Evolutionary conservation across 92 coral and sea anemone species (phyloP).

Genomic region (Umimayanthus kanabou): DNA sequence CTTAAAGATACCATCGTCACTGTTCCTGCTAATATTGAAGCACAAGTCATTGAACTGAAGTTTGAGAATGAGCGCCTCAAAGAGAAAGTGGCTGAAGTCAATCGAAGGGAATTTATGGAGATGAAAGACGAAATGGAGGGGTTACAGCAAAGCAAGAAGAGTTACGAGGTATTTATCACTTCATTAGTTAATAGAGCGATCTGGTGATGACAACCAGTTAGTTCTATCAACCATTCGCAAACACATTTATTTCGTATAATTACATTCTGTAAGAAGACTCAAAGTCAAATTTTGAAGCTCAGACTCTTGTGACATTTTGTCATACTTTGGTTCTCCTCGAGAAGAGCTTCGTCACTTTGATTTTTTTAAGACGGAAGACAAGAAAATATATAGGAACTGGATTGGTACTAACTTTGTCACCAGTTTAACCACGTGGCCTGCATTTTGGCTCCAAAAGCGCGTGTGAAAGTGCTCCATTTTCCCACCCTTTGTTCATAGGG

Average conservation of each 20-base stretch:
- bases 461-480: not conserved
- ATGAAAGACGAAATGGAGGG: constrained; percentile 67
- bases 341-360: no score
- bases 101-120: constrained; percentile 59
- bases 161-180: constrained; percentile 63
- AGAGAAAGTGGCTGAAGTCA: constrained; percentile 57
- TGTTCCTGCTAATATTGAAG: constrained; percentile 56
- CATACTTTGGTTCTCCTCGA: no score
- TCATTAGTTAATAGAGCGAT: no score
- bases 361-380: no score
- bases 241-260: no score
- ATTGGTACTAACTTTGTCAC: not conserved
- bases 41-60: constrained; percentile 73
- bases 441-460: not conserved
- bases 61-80: constrained; percentile 61
- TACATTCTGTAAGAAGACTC: not conserved
- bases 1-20: not conserved
- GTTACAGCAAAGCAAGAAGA: constrained; percentile 53
- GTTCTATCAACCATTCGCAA: no score
- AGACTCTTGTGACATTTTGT: not conserved
- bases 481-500: not conserved
- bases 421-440: not conserved
- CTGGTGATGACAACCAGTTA: no score
- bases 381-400: not conserved
- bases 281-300: not conserved